Percentiles rank a stretch among this genome's conserved stretches.
Evolutionary conservation across 2,888 invertebrate species (phyloP).

Genomic region (Trachelus troglodyta): DNA sequence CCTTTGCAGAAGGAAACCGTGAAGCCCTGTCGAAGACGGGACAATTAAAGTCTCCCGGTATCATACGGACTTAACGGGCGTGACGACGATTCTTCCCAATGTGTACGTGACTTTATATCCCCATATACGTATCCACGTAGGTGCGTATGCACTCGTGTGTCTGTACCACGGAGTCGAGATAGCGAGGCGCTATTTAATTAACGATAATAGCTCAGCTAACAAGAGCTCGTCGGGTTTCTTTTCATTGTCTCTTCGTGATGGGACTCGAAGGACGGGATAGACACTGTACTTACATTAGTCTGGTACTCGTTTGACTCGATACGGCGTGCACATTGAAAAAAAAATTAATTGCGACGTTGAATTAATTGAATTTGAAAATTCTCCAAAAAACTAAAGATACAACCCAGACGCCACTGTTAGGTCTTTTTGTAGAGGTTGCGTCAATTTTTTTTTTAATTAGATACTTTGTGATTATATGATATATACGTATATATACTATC

Average conservation of each 20-base stretch:
- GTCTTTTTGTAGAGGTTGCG: not conserved
- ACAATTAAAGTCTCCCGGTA: not conserved
- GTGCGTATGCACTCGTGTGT: conserved; percentile 28
- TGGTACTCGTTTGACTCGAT: not conserved
- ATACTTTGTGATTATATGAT: not conserved
- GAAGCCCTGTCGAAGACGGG: not conserved
- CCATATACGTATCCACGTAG: not conserved
- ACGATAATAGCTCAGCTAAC: conserved; percentile 51
- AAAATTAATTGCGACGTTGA: not conserved
- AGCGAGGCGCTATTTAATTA: conserved; percentile 53
- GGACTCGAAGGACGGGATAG: conserved; percentile 14
- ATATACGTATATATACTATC: not conserved
- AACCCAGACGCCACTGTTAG: not conserved
- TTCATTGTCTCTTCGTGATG: conserved; percentile 53
- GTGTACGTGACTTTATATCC: not conserved
- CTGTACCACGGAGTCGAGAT: conserved; percentile 35
- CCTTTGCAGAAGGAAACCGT: not conserved
- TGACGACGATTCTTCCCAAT: not conserved
- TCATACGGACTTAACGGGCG: conserved; percentile 4
- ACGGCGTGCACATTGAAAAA: not conserved
- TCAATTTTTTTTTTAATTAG: not conserved
- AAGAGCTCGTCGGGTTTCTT: conserved; percentile 45
- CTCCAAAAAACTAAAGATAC: not conserved
- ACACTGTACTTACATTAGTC: not conserved
- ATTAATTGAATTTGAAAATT: conserved; percentile 10